Conservation (phyloP, 2,113 vertebrate genomes). For the Toxotes chatareus region DNA sequence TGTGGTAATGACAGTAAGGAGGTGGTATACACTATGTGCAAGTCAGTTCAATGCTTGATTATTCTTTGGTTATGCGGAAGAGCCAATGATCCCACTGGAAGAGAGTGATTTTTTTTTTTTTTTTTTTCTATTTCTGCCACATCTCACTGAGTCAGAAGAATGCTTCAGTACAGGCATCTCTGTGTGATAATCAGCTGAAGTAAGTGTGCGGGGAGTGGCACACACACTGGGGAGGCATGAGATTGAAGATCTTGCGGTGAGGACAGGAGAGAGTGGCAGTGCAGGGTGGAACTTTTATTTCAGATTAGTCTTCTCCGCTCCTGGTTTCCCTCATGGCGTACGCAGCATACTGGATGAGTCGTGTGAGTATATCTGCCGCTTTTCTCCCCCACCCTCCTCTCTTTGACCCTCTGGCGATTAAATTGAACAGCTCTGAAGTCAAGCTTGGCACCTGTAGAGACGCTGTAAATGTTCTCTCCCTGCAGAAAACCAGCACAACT, state of each 20-base stretch:
- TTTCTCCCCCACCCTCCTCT: background rate
- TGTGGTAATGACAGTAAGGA: background rate
- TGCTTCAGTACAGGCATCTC: background rate
- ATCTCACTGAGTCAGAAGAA: background rate
- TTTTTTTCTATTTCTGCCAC: too few species aligned
- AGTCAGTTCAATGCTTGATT: background rate
- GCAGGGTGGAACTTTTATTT: background rate
- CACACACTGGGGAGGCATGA: background rate
- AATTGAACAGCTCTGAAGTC: background rate
- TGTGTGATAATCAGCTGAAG: background rate
- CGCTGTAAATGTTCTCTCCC: background rate
- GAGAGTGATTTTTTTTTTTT: too few species aligned
- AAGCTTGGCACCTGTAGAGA: conserved; percentile 1
- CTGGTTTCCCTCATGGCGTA: conserved; percentile 77
- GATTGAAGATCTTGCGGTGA: background rate
- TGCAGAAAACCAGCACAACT: conserved; percentile 1
- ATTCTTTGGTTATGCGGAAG: background rate
- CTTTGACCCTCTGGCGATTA: background rate
- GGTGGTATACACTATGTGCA: background rate
- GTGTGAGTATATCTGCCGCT: conserved; percentile 74
- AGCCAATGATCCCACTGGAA: background rate
- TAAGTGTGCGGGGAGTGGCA: conserved; percentile 68
- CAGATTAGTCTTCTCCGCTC: background rate
- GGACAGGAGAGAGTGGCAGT: conserved; percentile 14
- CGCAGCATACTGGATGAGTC: conserved; percentile 72